phyloP scores from a whole-genome alignment of 1,140 invertebrate genomes.

The Branchinecta lynchi region DNA sequence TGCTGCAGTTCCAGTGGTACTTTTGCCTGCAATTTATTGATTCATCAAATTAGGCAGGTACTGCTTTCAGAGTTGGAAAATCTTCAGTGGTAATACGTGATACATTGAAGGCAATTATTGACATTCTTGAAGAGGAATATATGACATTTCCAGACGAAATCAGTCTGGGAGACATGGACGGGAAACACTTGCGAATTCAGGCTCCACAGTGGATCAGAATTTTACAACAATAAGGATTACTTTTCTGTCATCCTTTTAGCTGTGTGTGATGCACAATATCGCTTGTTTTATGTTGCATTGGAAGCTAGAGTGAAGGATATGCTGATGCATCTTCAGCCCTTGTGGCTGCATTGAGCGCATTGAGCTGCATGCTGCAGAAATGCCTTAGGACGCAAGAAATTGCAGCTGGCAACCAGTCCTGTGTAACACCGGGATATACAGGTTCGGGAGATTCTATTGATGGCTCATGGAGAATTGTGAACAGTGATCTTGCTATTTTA shows the following conservation, averaged over 20 bases:
- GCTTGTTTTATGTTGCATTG: conserved; percentile 27
- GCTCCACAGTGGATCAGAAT: conserved; percentile 20
- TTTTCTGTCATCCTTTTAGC: background rate
- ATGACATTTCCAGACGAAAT: conserved; percentile 16
- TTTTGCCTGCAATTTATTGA: background rate
- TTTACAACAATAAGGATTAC: conserved; percentile 13
- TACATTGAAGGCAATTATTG: background rate
- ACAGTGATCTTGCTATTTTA: conserved; percentile 11
- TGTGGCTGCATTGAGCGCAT: conserved; percentile 7
- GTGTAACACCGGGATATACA: too few species aligned
- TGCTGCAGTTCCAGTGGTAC: background rate
- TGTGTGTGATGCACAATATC: conserved; percentile 4
- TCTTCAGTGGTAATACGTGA: background rate
- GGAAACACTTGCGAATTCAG: conserved; percentile 20
- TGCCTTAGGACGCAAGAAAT: background rate
- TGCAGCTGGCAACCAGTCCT: background rate
- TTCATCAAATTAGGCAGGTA: background rate
- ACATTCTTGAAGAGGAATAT: conserved; percentile 7
- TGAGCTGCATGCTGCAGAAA: background rate
- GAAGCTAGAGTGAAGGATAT: conserved; percentile 28
- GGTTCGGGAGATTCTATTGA: background rate
- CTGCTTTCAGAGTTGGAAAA: conserved; percentile 3
- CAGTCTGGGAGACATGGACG: conserved; percentile 15
- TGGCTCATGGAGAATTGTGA: background rate
- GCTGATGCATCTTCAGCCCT: conserved; percentile 11